phyloP scores from a whole-genome alignment of 2,113 vertebrate genomes.

The Serinus canaria region DNA sequence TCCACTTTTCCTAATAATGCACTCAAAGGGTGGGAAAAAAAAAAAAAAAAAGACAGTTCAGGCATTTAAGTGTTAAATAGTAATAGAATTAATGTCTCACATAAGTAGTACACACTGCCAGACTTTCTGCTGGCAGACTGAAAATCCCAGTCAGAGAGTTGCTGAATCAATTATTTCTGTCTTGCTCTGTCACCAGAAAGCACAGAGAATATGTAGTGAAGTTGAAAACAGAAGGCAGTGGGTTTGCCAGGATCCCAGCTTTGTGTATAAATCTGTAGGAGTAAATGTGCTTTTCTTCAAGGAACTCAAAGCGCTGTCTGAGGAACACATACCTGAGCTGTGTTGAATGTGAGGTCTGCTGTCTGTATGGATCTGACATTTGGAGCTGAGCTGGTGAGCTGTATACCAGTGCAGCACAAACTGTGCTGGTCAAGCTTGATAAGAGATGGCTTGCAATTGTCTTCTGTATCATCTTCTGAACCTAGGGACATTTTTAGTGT shows the following conservation, averaged over 20 bases:
- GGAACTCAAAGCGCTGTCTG: neutral
- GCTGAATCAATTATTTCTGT: neutral
- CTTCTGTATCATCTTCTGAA: neutral
- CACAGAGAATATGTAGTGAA: neutral
- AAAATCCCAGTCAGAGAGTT: neutral
- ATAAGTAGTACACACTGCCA: neutral
- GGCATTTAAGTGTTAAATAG: neutral
- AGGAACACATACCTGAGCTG: neutral
- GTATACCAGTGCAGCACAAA: neutral
- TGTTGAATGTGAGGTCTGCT: neutral
- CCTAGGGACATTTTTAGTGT: neutral
- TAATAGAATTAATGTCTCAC: neutral
- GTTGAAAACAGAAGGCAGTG: neutral
- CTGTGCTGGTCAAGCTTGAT: neutral
- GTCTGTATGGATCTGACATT: neutral
- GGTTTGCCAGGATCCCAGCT: neutral
- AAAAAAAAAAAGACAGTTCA: neutral
- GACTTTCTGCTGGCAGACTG: neutral
- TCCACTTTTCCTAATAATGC: neutral
- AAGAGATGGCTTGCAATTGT: neutral
- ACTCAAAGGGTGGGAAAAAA: neutral
- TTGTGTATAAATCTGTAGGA: neutral
- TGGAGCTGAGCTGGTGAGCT: neutral
- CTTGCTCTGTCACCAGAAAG: neutral
- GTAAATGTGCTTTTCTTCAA: neutral